These are phyloP conservation scores for Pygathrix nemaeus DNA, from an alignment of 2,113 vertebrate genomes.

Conservation along the genomic window DNA sequence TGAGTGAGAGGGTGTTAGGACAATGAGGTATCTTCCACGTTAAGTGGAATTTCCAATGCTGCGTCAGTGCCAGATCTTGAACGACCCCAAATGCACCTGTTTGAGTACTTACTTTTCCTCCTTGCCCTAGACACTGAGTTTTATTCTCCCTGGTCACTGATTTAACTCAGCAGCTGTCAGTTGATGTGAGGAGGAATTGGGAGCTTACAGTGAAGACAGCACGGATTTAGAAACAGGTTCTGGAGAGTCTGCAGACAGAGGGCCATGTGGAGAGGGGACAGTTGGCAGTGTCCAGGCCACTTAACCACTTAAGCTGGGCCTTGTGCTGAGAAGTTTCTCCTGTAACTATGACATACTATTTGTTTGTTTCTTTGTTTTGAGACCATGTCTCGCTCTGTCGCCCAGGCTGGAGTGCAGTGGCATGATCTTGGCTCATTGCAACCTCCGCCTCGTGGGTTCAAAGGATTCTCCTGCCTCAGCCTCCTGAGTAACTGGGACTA, in stretches of 20 bases:
- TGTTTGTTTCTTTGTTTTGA: not conserved
- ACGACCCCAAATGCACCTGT: rapidly evolving
- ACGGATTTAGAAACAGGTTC: not conserved
- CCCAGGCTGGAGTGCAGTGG: too few species aligned
- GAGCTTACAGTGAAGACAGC: not conserved
- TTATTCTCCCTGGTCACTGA: not conserved
- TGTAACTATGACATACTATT: rapidly evolving
- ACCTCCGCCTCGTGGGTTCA: too few species aligned
- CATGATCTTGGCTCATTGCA: too few species aligned
- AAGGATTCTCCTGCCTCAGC: too few species aligned
- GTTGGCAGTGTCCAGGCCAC: rapidly evolving
- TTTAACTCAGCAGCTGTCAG: not conserved
- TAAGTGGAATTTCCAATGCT: rapidly evolving
- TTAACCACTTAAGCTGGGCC: not conserved
- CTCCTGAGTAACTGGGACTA: too few species aligned
- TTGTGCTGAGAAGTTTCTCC: not conserved
- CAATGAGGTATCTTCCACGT: not conserved
- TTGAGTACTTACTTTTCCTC: too few species aligned
- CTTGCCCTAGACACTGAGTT: too few species aligned
- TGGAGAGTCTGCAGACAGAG: not conserved
- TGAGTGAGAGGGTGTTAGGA: too few species aligned
- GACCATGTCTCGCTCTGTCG: too few species aligned
- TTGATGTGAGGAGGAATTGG: not conserved
- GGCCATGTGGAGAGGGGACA: too few species aligned
- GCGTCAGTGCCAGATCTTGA: rapidly evolving